Evolutionary conservation across 2,888 invertebrate species (phyloP).

Genomic region (Dasysyrphus tricinctus): DNA sequence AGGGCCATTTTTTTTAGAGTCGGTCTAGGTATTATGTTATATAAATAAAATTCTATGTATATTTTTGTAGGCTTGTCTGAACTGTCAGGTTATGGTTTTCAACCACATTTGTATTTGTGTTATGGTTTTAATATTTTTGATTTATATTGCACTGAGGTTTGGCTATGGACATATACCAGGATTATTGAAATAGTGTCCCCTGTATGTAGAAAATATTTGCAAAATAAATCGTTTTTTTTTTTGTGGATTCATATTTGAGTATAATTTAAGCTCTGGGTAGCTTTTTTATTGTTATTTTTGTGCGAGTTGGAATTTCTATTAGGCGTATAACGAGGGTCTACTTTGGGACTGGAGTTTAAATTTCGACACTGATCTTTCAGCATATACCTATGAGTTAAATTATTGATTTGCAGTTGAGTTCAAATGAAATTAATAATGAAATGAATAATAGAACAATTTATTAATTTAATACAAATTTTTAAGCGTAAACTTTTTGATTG

Average conservation of each 20-base stretch:
- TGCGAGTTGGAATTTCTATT: neutral
- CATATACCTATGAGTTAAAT: too few relatives aligned
- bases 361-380: too few relatives aligned
- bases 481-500: too few relatives aligned
- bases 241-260: neutral
- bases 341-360: neutral
- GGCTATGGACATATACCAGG: neutral
- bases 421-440: too few relatives aligned
- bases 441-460: too few relatives aligned
- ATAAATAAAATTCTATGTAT: neutral
- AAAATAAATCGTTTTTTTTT: constrained; percentile 19
- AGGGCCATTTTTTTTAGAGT: neutral
- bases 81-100: neutral
- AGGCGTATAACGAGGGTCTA: neutral
- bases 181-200: neutral
- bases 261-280: neutral
- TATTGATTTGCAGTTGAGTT: too few relatives aligned
- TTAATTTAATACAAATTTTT: too few relatives aligned
- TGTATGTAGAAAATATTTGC: neutral
- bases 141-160: constrained; percentile 5
- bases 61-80: constrained; percentile 1
- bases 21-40: neutral
- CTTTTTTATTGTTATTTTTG: neutral
- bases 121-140: constrained; percentile 19
- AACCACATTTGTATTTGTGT: neutral